Base-by-base conservation (phyloP, 2,113 vertebrate species). In the Seriola aureovittata region DNA sequence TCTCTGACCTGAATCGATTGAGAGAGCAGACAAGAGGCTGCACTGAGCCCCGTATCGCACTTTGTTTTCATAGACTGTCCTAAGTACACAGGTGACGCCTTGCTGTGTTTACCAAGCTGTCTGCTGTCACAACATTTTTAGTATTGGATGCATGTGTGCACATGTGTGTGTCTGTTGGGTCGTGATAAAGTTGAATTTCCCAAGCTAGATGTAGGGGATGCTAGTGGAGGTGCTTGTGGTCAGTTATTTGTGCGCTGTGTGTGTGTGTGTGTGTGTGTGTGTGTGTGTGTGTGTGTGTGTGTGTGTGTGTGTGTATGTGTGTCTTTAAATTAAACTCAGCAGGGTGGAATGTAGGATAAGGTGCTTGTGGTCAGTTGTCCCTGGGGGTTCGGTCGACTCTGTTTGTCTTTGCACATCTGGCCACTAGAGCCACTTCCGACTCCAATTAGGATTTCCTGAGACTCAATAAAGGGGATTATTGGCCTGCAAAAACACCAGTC, bases 381-480 rank as follows among this genome's bases (percentile, higher is more conserved):
- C 77, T 71, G 82, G 72, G 84, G 81, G 77, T 60, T 71, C 80
- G 78, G 78, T 82, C 71, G 6, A 19, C 75, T 66, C 23, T 87
- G 83, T 93, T 91, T 92, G 91, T 91, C 87, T 91, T 93, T 64
- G 67, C 90, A 90, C 93, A 95, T 94, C 89, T 95, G 93, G 83
- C 88, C 88, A 84, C 90, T 89, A 81, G 72, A 89, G 89, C 71
- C 76, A 87, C 88, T 93, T 96, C 91, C 86, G 83, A 93, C 86
- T 94, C 90, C 90, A 93, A 91, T 94, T 94, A 93, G 92, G 92
- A 95, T 95, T 93, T 95, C 94, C 94, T 95, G 91, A 93, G 90
- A 91, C 84, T 85, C 85, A 91, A 93, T 94, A 93, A 94, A 95
- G 82, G 60, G 90, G 89, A 92, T 94, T 93, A 94, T 90, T 90